Conservation (phyloP, 1,140 invertebrate species). For the Drosophila teissieri region DNA sequence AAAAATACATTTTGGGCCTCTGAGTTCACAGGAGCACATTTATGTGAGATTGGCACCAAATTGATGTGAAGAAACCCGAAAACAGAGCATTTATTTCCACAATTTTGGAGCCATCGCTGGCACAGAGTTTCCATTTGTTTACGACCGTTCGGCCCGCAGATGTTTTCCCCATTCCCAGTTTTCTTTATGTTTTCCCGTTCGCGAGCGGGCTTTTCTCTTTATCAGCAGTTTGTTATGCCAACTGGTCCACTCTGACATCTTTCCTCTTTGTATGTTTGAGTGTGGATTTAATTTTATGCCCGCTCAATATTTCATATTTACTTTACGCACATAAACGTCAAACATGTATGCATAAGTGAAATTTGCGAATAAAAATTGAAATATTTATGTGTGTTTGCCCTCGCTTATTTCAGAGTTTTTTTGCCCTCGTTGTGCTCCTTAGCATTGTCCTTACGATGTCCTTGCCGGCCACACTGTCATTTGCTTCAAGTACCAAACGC, state of each 20-base stretch:
- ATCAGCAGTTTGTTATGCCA: conserved; percentile 76
- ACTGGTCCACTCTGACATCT: conserved; percentile 15
- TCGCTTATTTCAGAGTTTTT: background rate
- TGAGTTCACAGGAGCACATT: conserved; percentile 23
- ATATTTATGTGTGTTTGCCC: conserved; percentile 67
- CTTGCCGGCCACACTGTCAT: conserved; percentile 65
- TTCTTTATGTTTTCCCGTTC: conserved; percentile 49
- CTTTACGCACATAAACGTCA: conserved; percentile 41
- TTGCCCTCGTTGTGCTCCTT: conserved; percentile 42
- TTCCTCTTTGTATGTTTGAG: conserved; percentile 36
- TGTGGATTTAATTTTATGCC: conserved; percentile 74
- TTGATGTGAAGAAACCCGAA: conserved; percentile 10
- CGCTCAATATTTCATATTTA: conserved; percentile 67
- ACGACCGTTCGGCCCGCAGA: conserved; percentile 44
- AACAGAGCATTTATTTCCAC: conserved; percentile 63
- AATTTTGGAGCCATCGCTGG: conserved; percentile 32
- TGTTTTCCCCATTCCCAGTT: conserved; percentile 49
- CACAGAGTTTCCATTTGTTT: conserved; percentile 48
- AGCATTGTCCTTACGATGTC: conserved; percentile 77
- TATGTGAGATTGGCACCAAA: conserved; percentile 29
- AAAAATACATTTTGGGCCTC: background rate
- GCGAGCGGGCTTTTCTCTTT: conserved; percentile 64
- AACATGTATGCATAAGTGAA: conserved; percentile 54
- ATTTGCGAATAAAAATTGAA: conserved; percentile 71
- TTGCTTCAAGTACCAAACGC: conserved; percentile 78